phyloP scores from a whole-genome alignment of 2,113 vertebrate genomes.

The Microtus montanus region DNA sequence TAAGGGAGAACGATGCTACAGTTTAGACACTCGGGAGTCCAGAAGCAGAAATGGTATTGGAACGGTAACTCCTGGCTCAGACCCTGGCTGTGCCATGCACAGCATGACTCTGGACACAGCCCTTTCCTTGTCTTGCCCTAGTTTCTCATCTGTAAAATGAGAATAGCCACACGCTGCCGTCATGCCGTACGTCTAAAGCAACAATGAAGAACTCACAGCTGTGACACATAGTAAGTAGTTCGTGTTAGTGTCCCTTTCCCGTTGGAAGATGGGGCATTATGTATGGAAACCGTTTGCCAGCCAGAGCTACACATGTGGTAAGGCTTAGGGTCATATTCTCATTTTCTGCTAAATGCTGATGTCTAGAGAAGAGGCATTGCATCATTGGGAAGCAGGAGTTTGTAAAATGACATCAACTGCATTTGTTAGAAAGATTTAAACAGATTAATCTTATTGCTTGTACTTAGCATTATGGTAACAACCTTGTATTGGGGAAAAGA shows the following conservation, averaged over 20 bases:
- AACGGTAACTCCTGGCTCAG: background rate
- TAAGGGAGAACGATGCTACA: background rate
- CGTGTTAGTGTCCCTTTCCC: background rate
- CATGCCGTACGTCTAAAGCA: background rate
- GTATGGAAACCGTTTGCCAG: background rate
- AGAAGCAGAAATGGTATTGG: background rate
- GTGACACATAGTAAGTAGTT: background rate
- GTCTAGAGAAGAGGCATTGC: background rate
- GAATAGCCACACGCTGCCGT: background rate
- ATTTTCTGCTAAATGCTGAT: background rate
- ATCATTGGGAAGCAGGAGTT: background rate
- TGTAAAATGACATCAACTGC: background rate
- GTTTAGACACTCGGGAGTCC: background rate
- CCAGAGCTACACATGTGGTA: background rate
- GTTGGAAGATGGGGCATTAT: background rate
- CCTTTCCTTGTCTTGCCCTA: background rate
- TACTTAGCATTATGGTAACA: background rate
- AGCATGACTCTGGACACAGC: background rate
- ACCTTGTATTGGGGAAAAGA: constrained; percentile 4
- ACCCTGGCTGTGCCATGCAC: background rate
- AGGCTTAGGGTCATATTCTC: background rate
- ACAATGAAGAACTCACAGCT: background rate
- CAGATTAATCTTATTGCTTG: background rate
- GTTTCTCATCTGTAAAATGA: background rate
- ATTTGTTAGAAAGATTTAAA: background rate